These are phyloP conservation scores for Cyclophora albipunctata DNA, from an alignment of 2,888 invertebrate species.

Conservation along the genomic window DNA sequence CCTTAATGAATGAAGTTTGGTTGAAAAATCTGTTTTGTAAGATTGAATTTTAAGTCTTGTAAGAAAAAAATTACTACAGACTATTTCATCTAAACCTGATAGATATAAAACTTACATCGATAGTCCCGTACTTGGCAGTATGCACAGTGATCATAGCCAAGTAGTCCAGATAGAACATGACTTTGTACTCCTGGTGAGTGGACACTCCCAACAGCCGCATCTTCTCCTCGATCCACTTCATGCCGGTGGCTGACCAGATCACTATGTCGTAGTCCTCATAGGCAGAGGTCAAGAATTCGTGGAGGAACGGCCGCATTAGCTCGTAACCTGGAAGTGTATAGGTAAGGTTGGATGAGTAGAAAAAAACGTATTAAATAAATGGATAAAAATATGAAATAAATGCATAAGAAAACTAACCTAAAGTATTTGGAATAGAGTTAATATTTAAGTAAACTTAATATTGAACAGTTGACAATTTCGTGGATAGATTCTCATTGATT, in stretches of 20 bases:
- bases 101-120: constrained; percentile 82
- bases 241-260: constrained; percentile 98
- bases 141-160: constrained; percentile 97
- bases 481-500: no score
- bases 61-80: no score
- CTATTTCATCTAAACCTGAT: no score
- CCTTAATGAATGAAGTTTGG: no score
- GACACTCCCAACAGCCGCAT: constrained; percentile 94
- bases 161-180: constrained; percentile 93
- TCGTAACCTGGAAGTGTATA: constrained; percentile 77
- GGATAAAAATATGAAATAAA: not conserved
- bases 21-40: no score
- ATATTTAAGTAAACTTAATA: no score
- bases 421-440: no score
- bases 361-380: not conserved
- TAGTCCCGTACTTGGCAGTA: constrained; percentile 91
- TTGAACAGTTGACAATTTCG: no score
- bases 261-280: constrained; percentile 96
- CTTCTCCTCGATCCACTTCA: constrained; percentile 99
- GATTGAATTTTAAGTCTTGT: no score
- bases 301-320: constrained; percentile 95
- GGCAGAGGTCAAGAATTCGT: constrained; percentile 92
- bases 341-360: not conserved
- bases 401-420: not conserved
- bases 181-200: constrained; percentile 88